A percentile compares a stretch with the other conserved stretches of the same genome.
phyloP scores from a whole-genome alignment of 2,888 invertebrate species.

The Caenorhabditis sp. region DNA sequence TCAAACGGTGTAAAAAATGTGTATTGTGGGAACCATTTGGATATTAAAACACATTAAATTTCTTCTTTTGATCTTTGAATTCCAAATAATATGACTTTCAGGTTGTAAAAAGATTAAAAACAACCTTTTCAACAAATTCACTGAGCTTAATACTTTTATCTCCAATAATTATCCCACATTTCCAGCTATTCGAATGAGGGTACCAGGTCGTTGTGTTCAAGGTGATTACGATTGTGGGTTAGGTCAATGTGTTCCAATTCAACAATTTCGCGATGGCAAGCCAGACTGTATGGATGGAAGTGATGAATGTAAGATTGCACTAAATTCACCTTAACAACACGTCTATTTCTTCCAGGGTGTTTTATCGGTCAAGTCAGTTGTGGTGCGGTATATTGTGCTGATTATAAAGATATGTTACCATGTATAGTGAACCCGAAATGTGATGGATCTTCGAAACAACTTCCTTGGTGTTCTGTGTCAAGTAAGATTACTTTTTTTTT shows the following conservation, averaged over 20 bases:
- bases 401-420: constrained; percentile 57
- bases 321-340: not conserved
- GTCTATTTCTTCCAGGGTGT: constrained; percentile 56
- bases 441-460: constrained; percentile 50
- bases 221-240: constrained; percentile 67
- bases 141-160: too few relatives aligned
- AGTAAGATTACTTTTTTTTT: constrained; percentile 28
- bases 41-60: too few relatives aligned
- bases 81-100: too few relatives aligned
- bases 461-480: constrained; percentile 49
- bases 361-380: constrained; percentile 67
- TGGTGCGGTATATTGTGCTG: constrained; percentile 64
- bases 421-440: constrained; percentile 64
- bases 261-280: constrained; percentile 64
- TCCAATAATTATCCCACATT: too few relatives aligned
- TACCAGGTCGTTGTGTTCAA: constrained; percentile 62
- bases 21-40: not conserved
- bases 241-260: constrained; percentile 63
- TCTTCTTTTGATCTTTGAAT: too few relatives aligned
- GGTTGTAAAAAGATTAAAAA: too few relatives aligned
- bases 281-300: constrained; percentile 67
- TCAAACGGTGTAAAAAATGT: too few relatives aligned
- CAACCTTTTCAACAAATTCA: too few relatives aligned
- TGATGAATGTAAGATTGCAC: constrained; percentile 62
- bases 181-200: constrained; percentile 62